Conservation (phyloP, 2,797 vertebrate genomes). For the Merluccius polli region DNA sequence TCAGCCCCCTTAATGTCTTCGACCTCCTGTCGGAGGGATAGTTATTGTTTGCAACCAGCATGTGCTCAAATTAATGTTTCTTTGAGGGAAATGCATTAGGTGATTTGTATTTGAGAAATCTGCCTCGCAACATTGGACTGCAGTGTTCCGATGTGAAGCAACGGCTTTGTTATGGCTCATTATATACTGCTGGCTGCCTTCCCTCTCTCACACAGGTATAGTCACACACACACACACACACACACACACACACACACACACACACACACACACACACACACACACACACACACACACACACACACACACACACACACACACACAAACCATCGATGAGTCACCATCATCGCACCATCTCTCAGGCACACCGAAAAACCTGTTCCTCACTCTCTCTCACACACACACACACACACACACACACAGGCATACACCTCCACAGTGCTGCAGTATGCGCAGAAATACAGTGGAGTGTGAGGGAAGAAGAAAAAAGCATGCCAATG, state of each 20-base stretch:
- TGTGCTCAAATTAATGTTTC: slow-evolving; percentile 36
- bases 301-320: slow-evolving; percentile 42
- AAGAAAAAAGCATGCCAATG: slow-evolving; percentile 27
- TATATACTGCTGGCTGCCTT: slow-evolving; percentile 55
- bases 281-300: slow-evolving; percentile 12
- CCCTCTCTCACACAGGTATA: slow-evolving; percentile 37
- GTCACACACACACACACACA: slow-evolving; percentile 6
- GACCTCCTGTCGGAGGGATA: not conserved
- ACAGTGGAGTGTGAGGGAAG: slow-evolving; percentile 39
- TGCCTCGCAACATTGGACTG: slow-evolving; percentile 43
- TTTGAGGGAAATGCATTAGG: slow-evolving; percentile 41
- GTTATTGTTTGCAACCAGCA: slow-evolving; percentile 9
- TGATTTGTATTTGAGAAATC: slow-evolving; percentile 33
- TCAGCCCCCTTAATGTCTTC: not conserved
- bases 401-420: slow-evolving; percentile 50
- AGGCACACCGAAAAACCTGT: slow-evolving; percentile 52
- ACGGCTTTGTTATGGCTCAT: slow-evolving; percentile 59
- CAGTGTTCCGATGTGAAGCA: slow-evolving; percentile 39
- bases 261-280: slow-evolving; percentile 18
- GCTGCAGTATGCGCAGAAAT: slow-evolving; percentile 65
- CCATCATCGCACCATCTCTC: slow-evolving; percentile 74
- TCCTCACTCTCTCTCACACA: slow-evolving; percentile 12
- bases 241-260: slow-evolving; percentile 14
- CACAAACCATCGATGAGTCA: slow-evolving; percentile 75
- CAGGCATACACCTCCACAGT: slow-evolving; percentile 73